Percentiles rank a stretch among this genome's conserved stretches.
These are phyloP conservation scores for Anguilla anguilla DNA, from an alignment of 2,797 vertebrate genomes.

Conservation along the genomic window DNA sequence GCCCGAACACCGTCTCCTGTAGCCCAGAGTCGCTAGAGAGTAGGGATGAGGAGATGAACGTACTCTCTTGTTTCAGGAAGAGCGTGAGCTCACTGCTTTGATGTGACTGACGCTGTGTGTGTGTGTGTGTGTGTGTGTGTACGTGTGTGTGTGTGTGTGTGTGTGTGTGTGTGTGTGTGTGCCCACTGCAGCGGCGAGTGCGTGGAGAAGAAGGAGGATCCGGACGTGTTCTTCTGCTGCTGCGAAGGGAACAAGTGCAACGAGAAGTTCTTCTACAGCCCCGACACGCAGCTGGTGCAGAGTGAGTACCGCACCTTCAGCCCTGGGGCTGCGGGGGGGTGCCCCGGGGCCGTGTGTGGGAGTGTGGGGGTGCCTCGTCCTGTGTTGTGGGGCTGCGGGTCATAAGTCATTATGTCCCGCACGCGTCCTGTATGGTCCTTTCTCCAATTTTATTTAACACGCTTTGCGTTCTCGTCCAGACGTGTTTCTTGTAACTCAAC, in stretches of 20 bases:
- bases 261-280: slow-evolving; percentile 85
- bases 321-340: no score
- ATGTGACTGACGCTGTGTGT: not conserved
- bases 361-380: no score
- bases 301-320: no score
- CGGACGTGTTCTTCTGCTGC: slow-evolving; percentile 94
- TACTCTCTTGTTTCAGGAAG: not conserved
- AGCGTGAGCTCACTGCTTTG: not conserved
- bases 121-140: not conserved
- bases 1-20: no score
- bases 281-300: slow-evolving; percentile 58
- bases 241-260: slow-evolving; percentile 93
- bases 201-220: slow-evolving; percentile 87
- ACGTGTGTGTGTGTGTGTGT: not conserved
- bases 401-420: no score
- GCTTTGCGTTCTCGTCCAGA: no score
- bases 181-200: slow-evolving; percentile 79
- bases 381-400: no score
- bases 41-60: not conserved
- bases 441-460: not conserved
- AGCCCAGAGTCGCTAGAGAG: not conserved
- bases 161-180: slow-evolving; percentile 17
- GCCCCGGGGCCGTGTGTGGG: no score
- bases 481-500: no score
- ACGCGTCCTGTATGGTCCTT: no score